Conservation (phyloP, 2,888 invertebrate species). For the Lutraria lutraria region DNA sequence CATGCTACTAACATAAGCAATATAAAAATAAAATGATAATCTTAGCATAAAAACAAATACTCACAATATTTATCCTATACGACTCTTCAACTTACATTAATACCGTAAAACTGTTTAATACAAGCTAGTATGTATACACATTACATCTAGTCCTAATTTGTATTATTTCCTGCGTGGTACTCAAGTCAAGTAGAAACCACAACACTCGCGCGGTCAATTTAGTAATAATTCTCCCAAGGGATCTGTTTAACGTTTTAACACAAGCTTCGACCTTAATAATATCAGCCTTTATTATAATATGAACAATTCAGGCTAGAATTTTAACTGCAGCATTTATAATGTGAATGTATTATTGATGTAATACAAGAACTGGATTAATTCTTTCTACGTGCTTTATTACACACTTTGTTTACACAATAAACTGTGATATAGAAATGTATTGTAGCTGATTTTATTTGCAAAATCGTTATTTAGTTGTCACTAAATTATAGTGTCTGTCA, state of each 20-base stretch:
- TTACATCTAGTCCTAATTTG: not conserved
- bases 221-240: not conserved
- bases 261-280: not conserved
- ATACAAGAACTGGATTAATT: not conserved
- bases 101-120: not conserved
- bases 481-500: not conserved
- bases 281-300: not conserved
- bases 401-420: not conserved
- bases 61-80: not conserved
- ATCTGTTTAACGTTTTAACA: not conserved
- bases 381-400: not conserved
- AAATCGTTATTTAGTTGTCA: not conserved
- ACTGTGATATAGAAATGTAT: not conserved
- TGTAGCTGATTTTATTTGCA: not conserved
- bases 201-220: not conserved
- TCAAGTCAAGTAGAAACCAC: not conserved
- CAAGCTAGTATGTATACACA: not conserved
- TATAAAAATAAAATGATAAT: not conserved
- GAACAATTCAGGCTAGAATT: not conserved
- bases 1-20: not conserved
- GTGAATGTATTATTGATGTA: not conserved
- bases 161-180: not conserved
- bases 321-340: not conserved
- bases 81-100: not conserved
- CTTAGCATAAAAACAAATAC: not conserved